phyloP scores from a whole-genome alignment of 2,797 vertebrate genomes.

The Characodon lateralis region DNA sequence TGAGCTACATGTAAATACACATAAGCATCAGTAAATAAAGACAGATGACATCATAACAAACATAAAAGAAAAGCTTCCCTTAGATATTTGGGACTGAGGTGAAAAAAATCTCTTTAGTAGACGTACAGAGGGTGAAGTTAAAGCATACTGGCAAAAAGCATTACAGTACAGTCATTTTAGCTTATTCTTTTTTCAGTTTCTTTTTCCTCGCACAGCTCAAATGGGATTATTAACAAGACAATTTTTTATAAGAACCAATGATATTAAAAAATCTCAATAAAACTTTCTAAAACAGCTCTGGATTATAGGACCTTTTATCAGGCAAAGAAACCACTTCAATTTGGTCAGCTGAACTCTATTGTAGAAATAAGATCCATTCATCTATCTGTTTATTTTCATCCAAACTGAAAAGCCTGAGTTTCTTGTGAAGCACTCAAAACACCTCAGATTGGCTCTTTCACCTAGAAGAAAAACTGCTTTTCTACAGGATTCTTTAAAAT shows the following conservation, averaged over 20 bases:
- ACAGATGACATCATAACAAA: background rate
- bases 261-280: background rate
- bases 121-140: background rate
- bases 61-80: background rate
- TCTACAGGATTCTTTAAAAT: background rate
- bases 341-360: background rate
- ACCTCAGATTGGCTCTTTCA: background rate
- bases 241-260: background rate
- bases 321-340: background rate
- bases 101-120: background rate
- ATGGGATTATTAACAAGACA: background rate
- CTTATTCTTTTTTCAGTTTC: background rate
- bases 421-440: background rate
- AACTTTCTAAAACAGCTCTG: background rate
- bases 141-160: background rate
- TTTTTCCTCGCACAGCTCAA: background rate
- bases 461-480: background rate
- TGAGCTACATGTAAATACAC: background rate
- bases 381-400: background rate
- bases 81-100: background rate
- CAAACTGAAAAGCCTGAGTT: background rate
- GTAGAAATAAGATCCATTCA: background rate
- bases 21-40: slow-evolving; percentile 1
- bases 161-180: background rate
- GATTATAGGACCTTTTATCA: background rate